Conservation (phyloP, 2,797 vertebrate genomes). For the Cossypha heuglini region DNA sequence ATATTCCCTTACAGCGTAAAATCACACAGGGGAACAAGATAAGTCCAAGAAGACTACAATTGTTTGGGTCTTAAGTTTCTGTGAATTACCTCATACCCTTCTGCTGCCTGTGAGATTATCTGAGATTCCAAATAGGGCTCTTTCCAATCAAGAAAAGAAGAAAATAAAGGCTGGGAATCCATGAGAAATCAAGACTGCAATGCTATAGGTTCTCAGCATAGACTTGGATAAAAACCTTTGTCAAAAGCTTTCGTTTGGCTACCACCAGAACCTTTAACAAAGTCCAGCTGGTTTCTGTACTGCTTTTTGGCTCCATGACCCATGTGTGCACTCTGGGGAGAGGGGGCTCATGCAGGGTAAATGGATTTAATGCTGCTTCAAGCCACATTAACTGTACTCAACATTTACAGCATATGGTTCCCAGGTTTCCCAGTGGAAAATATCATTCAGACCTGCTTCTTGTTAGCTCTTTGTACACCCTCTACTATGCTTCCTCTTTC, state of each 20-base stretch:
- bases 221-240: neutral
- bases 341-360: neutral
- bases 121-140: neutral
- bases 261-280: neutral
- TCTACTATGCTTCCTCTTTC: neutral
- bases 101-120: neutral
- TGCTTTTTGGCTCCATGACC: conserved; percentile 18
- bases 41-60: neutral
- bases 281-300: conserved; percentile 5
- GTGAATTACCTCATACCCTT: neutral
- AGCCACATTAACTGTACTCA: conserved; percentile 22
- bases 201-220: neutral
- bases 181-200: neutral
- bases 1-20: neutral
- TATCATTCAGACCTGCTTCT: neutral
- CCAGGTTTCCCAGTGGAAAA: conserved; percentile 18
- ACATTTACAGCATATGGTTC: conserved; percentile 2
- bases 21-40: neutral
- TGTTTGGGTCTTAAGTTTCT: neutral
- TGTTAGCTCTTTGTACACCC: neutral
- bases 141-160: neutral
- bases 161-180: neutral
- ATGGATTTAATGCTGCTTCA: conserved; percentile 38
- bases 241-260: neutral
- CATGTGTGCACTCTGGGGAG: neutral